phyloP scores from a whole-genome alignment of 2,113 vertebrate species.

The Pachycephala philippinensis region DNA sequence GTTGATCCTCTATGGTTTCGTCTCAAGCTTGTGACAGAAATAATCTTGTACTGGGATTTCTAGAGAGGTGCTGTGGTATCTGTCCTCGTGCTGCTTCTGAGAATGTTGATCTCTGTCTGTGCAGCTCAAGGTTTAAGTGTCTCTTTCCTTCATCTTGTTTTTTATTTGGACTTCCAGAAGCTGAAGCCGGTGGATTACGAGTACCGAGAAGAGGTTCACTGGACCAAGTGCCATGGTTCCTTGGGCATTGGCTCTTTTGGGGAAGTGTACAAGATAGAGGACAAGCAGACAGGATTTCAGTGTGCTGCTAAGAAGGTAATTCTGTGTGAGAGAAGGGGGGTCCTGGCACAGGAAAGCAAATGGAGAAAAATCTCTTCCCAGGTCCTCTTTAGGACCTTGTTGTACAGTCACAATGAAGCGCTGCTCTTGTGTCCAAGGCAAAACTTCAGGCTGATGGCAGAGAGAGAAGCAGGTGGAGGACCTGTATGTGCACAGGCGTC shows the following conservation, averaged over 20 bases:
- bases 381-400: background rate
- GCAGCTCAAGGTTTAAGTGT: background rate
- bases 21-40: background rate
- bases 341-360: background rate
- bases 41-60: background rate
- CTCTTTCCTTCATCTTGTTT: background rate
- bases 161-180: slow-evolving; percentile 71
- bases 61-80: background rate
- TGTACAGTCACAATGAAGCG: background rate
- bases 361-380: background rate
- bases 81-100: background rate
- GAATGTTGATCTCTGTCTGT: background rate
- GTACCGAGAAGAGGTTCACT: slow-evolving; percentile 89
- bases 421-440: background rate
- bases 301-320: slow-evolving; percentile 94
- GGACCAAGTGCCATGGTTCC: slow-evolving; percentile 71
- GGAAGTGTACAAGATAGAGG: slow-evolving; percentile 85
- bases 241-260: slow-evolving; percentile 91
- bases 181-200: slow-evolving; percentile 87
- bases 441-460: background rate
- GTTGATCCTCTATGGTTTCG: fast-evolving
- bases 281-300: slow-evolving; percentile 86
- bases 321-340: background rate
- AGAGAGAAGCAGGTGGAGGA: background rate
- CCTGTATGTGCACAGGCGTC: background rate